phyloP scores from a whole-genome alignment of 2,113 vertebrate species.

The Hippocampus mohnikei region DNA sequence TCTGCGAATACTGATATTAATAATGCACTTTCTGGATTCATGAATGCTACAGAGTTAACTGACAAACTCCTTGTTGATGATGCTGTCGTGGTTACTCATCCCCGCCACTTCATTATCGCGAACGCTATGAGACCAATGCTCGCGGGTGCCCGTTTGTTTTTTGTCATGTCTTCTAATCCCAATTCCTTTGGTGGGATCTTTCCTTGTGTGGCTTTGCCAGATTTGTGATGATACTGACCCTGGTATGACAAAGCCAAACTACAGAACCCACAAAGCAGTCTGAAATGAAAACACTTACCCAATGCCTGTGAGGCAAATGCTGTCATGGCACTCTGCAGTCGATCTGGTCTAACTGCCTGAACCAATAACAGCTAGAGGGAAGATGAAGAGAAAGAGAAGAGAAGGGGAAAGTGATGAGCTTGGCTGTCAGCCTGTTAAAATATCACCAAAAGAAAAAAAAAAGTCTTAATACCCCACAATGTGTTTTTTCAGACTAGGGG shows the following conservation, averaged over 20 bases:
- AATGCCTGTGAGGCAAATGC: conserved; percentile 83
- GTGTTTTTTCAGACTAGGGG: neutral
- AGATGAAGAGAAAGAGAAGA: neutral
- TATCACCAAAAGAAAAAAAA: neutral
- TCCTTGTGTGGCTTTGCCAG: neutral
- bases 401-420: neutral
- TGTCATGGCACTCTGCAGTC: conserved; percentile 88
- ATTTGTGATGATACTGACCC: neutral
- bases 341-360: conserved; percentile 88
- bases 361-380: conserved; percentile 80
- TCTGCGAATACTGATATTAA: neutral
- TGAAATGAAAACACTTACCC: conserved; percentile 72
- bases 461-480: neutral
- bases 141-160: neutral
- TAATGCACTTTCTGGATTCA: neutral
- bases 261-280: neutral
- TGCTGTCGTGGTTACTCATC: neutral
- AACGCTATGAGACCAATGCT: neutral
- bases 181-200: neutral
- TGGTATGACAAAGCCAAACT: neutral
- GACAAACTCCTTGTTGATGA: neutral
- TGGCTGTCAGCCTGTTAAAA: neutral
- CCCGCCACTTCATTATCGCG: neutral
- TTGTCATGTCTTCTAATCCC: neutral
- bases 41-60: neutral